These are phyloP conservation scores for Sylvilagus bachmani DNA, from an alignment of 2,113 vertebrate genomes.

Conservation along the genomic window DNA sequence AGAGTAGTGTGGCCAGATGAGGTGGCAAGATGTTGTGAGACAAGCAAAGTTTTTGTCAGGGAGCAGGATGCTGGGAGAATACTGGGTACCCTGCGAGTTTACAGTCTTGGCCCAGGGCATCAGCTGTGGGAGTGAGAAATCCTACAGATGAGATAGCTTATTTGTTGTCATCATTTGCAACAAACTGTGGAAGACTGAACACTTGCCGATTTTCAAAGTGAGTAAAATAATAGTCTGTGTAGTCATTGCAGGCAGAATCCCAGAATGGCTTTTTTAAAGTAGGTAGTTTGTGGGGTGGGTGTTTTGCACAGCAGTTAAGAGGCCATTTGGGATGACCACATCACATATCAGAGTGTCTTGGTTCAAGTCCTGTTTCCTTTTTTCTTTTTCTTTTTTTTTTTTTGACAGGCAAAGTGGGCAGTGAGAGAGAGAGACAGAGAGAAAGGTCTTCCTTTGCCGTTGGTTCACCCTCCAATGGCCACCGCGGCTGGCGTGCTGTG, in stretches of 20 bases:
- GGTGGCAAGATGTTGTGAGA: not conserved
- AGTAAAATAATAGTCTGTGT: not conserved
- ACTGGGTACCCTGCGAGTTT: not conserved
- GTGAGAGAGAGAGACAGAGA: no score
- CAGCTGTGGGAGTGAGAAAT: not conserved
- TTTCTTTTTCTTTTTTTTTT: no score
- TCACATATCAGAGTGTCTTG: no score
- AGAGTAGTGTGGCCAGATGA: not conserved
- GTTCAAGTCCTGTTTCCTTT: no score
- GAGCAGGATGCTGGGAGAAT: not conserved
- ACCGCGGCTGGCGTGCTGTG: no score
- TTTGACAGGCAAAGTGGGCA: no score
- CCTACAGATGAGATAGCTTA: not conserved
- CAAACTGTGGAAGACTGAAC: not conserved
- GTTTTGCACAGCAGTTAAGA: no score
- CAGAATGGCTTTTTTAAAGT: not conserved
- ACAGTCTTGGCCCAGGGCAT: not conserved
- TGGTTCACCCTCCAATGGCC: no score
- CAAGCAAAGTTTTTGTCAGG: not conserved
- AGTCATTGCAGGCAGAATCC: not conserved
- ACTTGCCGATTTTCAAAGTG: not conserved
- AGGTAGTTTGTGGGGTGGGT: not conserved
- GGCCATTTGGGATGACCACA: no score
- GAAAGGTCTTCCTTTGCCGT: no score
- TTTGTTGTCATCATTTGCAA: not conserved